phyloP scores from a whole-genome alignment of 2,888 invertebrate genomes.

The Xestobium rufovillosum region DNA sequence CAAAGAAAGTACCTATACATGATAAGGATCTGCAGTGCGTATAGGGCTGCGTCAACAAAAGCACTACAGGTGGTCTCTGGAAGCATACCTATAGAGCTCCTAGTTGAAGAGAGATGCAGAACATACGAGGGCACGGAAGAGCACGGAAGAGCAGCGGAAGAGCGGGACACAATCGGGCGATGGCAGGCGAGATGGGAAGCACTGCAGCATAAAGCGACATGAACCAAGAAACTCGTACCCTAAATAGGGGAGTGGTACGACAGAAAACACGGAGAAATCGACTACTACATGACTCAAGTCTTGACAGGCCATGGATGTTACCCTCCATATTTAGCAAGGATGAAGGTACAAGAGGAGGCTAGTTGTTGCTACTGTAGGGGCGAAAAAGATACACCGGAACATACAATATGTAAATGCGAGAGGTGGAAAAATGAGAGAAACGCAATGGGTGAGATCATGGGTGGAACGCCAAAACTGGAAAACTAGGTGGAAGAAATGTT shows the following conservation, averaged over 20 bases:
- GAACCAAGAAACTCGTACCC: constrained; percentile 2
- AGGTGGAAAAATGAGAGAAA: constrained; percentile 1
- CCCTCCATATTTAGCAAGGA: constrained; percentile 18
- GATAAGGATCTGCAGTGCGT: constrained; percentile 7
- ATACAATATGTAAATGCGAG: background rate
- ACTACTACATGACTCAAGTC: constrained; percentile 22
- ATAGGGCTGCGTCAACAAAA: constrained; percentile 9
- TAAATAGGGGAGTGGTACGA: constrained; percentile 3
- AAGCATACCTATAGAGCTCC: background rate
- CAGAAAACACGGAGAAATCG: background rate
- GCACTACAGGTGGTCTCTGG: constrained; percentile 2
- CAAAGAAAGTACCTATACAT: constrained; percentile 7
- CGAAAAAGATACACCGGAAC: constrained; percentile 5
- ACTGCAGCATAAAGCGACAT: background rate
- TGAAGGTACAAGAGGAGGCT: constrained; percentile 10
- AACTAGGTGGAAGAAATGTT: no score
- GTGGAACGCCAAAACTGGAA: no score
- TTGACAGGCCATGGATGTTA: constrained; percentile 24
- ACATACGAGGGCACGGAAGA: no score
- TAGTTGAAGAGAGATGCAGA: background rate
- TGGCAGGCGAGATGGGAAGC: background rate
- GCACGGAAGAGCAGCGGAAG: background rate
- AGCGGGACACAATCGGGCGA: background rate
- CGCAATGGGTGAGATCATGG: background rate
- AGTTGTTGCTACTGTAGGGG: constrained; percentile 5